Evolutionary conservation across 2,888 invertebrate species (phyloP).

Genomic region (Synergus gifuensis): DNA sequence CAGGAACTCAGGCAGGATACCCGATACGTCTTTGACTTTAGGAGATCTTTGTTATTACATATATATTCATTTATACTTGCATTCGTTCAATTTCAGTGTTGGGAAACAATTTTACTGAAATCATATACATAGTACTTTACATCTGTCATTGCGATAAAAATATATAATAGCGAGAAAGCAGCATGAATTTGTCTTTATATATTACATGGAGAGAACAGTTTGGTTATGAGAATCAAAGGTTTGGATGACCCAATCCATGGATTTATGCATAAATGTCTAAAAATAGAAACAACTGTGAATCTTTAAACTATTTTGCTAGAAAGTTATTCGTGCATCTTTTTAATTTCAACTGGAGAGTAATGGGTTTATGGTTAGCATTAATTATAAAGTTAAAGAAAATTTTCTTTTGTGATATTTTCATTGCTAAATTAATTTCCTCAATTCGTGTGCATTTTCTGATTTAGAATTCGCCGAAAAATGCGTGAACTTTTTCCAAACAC

Average conservation of each 20-base stretch:
- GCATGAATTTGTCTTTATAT: too few relatives aligned
- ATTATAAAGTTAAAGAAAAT: too few relatives aligned
- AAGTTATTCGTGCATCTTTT: neutral
- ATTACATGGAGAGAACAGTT: too few relatives aligned
- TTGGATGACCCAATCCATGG: too few relatives aligned
- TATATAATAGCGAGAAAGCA: too few relatives aligned
- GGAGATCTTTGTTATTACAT: neutral
- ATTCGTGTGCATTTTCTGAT: neutral
- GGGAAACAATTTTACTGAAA: neutral
- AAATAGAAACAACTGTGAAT: neutral
- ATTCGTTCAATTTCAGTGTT: neutral
- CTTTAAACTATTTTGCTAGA: neutral
- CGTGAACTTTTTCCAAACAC: neutral
- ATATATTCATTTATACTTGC: neutral
- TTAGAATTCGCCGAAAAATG: slow-evolving; percentile 17
- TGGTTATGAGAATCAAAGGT: too few relatives aligned
- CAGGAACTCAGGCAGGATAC: neutral
- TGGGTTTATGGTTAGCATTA: too few relatives aligned
- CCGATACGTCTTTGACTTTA: neutral
- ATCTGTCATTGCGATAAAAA: neutral
- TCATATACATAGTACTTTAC: neutral
- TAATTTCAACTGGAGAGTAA: neutral
- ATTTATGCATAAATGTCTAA: neutral
- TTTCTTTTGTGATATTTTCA: neutral
- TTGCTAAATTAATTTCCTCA: neutral